Conservation (phyloP, 1,140 invertebrate species). For the Pseudomyrmex cubaensis region DNA sequence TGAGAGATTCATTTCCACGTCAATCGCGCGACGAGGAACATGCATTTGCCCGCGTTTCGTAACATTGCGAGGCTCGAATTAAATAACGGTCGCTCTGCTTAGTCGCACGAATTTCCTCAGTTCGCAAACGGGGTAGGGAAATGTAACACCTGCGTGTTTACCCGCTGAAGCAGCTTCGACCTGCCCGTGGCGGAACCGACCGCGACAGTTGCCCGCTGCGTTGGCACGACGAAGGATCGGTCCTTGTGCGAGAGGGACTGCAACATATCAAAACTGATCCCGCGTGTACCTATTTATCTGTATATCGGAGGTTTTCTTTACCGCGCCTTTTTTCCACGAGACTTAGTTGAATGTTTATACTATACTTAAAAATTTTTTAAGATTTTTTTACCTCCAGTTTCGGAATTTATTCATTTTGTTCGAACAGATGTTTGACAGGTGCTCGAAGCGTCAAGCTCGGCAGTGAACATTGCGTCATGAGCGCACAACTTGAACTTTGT, state of each 20-base stretch:
- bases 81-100: slow-evolving; percentile 10
- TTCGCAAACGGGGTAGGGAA: slow-evolving; percentile 46
- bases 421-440: background rate
- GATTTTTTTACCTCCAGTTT: too few relatives aligned
- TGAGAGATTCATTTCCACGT: background rate
- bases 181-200: slow-evolving; percentile 36
- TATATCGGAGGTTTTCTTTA: background rate
- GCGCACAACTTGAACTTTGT: slow-evolving; percentile 5
- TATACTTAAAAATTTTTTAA: background rate
- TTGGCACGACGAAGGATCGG: slow-evolving; percentile 66
- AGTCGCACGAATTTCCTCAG: slow-evolving; percentile 15
- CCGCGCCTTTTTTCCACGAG: background rate
- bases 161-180: slow-evolving; percentile 65
- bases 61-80: slow-evolving; percentile 13
- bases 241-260: background rate
- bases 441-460: background rate
- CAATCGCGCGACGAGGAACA: background rate
- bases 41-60: background rate
- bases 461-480: background rate
- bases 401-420: background rate
- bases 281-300: background rate
- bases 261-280: background rate
- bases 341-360: background rate
- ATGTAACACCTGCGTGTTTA: slow-evolving; percentile 76
- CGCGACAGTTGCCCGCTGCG: slow-evolving; percentile 74